Evolutionary conservation across 1,140 invertebrate genomes (phyloP).

Genomic region (Achatina immaculata): DNA sequence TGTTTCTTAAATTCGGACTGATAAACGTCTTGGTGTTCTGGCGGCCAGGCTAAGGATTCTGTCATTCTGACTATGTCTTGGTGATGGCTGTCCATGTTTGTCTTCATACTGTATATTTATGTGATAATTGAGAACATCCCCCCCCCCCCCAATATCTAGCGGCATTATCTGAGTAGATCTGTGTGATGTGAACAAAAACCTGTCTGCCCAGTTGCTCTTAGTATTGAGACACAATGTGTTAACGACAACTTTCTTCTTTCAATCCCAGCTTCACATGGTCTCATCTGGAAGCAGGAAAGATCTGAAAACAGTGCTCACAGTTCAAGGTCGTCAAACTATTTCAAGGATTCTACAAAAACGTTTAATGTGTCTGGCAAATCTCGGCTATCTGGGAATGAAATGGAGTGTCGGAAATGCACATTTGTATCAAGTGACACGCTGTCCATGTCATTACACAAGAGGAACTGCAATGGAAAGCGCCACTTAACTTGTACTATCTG

Average conservation of each 20-base stretch:
- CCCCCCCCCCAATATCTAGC: no score
- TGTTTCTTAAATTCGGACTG: no score
- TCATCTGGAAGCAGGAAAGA: neutral
- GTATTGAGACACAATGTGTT: neutral
- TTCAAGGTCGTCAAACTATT: neutral
- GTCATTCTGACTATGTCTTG: no score
- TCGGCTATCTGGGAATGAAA: neutral
- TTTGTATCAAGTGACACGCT: constrained; percentile 19
- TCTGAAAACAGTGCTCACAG: neutral
- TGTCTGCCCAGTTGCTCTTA: neutral
- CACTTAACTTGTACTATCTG: constrained; percentile 33
- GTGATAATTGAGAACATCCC: no score
- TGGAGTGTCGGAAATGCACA: constrained; percentile 23
- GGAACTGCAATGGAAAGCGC: constrained; percentile 24
- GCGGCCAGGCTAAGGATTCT: no score
- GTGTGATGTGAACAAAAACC: neutral
- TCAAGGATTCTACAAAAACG: neutral
- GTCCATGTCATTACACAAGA: constrained; percentile 26
- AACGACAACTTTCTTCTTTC: constrained; percentile 2
- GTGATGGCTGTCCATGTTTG: no score
- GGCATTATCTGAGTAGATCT: neutral
- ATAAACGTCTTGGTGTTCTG: no score
- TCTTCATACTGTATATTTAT: no score
- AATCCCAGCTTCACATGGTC: neutral
- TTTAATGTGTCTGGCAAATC: neutral